Evolutionary conservation across 2,113 vertebrate genomes (phyloP).

Genomic region (Onychostoma macrolepis): DNA sequence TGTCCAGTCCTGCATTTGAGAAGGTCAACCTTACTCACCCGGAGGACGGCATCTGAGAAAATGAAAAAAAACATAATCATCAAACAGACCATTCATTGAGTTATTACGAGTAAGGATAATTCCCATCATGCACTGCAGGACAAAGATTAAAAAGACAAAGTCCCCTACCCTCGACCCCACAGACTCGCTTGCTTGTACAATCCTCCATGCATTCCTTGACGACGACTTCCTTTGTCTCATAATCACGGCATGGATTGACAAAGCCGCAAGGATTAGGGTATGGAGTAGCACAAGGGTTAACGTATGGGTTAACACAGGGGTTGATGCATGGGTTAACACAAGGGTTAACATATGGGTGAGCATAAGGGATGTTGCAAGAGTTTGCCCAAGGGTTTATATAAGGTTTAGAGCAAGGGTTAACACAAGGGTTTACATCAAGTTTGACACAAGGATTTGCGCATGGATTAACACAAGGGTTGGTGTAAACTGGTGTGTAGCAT

Average conservation of each 20-base stretch:
- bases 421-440: too few relatives aligned
- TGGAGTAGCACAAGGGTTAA: neutral
- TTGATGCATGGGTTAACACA: neutral
- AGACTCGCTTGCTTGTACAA: neutral
- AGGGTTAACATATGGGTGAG: neutral
- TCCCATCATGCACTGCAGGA: neutral
- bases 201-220: neutral
- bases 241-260: neutral
- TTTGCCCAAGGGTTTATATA: neutral
- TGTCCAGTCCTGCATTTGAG: constrained; percentile 67
- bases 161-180: neutral
- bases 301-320: neutral
- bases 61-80: neutral
- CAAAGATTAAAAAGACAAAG: neutral
- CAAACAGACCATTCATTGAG: neutral
- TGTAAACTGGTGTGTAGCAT: neutral
- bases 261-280: neutral
- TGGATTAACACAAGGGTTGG: neutral
- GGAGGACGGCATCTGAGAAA: neutral
- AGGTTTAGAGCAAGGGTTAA: neutral
- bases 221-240: neutral
- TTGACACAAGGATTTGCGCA: neutral
- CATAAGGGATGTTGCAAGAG: neutral
- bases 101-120: neutral
- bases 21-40: constrained; percentile 75